Evolutionary conservation across 2,113 vertebrate genomes (phyloP), one percentile per base, ranked within the genome.

Genomic region (Plecturocebus donacophilus): DNA sequence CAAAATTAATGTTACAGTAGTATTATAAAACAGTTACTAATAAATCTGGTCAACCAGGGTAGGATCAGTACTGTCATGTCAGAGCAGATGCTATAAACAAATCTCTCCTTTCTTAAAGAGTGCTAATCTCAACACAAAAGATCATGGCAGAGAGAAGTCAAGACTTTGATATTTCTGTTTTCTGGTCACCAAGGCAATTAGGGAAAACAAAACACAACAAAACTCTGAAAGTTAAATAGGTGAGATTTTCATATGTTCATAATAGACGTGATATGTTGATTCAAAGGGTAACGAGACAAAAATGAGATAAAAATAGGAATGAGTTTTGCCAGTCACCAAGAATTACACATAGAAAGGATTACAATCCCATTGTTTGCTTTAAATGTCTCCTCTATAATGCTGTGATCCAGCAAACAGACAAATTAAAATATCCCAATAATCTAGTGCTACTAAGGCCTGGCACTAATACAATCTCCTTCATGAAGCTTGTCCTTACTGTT

Each of bases 61-160:
- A 92, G 94, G 58, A 82, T 88, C 90, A 92, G 68, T 96, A 76
- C 70, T 87, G 84, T 95, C 58, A 86, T 96, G 66, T 82, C 77
- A 94, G 49, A 79, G 58, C 80, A 96, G 81, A 97, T 91, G 73
- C 77, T 80, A 97, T n/a, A 93, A 97, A 87, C n/a, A 92, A 97
- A 87, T 79, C 38, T 92, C 49, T 87, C 73, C 90, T 95, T 96
- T 94, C 83, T 98, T 96, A 84, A 85, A 87, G 75, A 87, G 70
- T 95, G 91, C 71, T 97, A 90, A 96, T 79, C 89, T 97, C 71
- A 95, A 93, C 27, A 96, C 94, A 96, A 96, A 96, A 96, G 93
- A 90, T 5, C 14, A 79, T 21, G 56, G 75, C 64, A 97, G 61
- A 90, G 73, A 91, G 79, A 90, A 92, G 92, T 94, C 86, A 94